Evolutionary conservation across 64 coral and sea anemone species (phyloP), one percentile per base, ranked within the genome.

Genomic region (Porites australiensis): DNA sequence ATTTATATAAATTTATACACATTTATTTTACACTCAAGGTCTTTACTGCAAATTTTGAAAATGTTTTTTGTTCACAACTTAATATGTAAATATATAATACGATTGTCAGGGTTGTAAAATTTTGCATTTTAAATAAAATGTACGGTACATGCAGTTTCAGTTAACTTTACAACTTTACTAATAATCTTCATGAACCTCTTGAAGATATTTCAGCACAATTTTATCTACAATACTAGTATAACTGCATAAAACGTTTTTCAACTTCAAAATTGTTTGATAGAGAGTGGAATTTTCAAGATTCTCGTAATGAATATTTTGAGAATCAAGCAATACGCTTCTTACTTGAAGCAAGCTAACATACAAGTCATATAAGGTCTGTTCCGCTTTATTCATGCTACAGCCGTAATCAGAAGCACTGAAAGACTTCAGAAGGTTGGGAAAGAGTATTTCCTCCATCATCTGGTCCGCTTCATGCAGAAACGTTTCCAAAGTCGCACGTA

Each of bases 351-450:
- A 58, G 2, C 13, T 79, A 27, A 57, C 52, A 59, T 59, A 79
- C 8, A 79, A 4, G 22, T 79, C 77, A 22, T 79, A 60, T 79
- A 79, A 60, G 60, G 22, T 79, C 52, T 79, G 52, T 43, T 79
- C 77, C 27, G 27, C 27, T 59, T 21, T n/a, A 59, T 43, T 27
- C 7, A 53, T 37, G 51, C 77, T 43, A 79, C 52, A 59, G 9
- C 77, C 77, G 43, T 79, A 79, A 59, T 79, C 53, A 37, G 43
- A 16, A 58, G 77, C 54, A 27, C 77, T 57, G 53, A 37, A 37
- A 10, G 77, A 79, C 22, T 79, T 79, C 53, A 79, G 60, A 79
- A 79, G 77, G 77, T 23, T 58, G 2, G 77, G 77, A 22, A 79
- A 79, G 8, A 79, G n/a, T 13, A 50, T 60, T 79, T 79, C 77